phyloP scores from a whole-genome alignment of 2,113 vertebrate genomes.

The Gopherus evgoodei region DNA sequence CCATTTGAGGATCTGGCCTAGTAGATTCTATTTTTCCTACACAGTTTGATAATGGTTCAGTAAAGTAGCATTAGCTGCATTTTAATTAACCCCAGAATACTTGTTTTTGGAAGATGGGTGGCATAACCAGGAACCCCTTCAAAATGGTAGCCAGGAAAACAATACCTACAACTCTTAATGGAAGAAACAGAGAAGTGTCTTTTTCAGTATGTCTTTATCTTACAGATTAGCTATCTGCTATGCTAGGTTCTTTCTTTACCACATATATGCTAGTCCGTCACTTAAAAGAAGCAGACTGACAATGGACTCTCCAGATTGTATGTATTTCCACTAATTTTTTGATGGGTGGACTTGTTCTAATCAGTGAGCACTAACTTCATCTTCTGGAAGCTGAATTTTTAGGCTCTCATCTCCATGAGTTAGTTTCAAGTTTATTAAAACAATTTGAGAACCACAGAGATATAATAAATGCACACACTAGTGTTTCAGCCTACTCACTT shows the following conservation, averaged over 20 bases:
- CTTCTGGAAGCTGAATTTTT: background rate
- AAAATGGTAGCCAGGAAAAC: background rate
- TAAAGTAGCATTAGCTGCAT: background rate
- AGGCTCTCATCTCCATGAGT: background rate
- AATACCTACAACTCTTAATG: background rate
- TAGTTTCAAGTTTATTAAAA: background rate
- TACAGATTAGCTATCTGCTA: background rate
- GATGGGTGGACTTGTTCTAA: fast-evolving
- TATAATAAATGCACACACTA: background rate
- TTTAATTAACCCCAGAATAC: background rate
- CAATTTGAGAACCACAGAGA: background rate
- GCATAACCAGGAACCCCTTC: background rate
- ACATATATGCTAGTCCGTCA: background rate
- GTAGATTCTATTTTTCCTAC: background rate
- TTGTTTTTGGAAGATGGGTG: background rate
- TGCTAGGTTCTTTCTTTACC: background rate
- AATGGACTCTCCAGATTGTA: background rate
- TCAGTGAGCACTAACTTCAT: background rate
- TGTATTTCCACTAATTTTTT: background rate
- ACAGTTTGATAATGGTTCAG: background rate
- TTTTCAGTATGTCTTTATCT: background rate
- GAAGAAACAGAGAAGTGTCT: background rate
- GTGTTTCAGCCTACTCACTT: background rate
- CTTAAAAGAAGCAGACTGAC: background rate
- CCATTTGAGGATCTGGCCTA: background rate